A percentile compares a stretch with the other conserved stretches of the same genome.
Evolutionary conservation across 1,140 invertebrate species (phyloP).

Genomic region (Platyura marginata): DNA sequence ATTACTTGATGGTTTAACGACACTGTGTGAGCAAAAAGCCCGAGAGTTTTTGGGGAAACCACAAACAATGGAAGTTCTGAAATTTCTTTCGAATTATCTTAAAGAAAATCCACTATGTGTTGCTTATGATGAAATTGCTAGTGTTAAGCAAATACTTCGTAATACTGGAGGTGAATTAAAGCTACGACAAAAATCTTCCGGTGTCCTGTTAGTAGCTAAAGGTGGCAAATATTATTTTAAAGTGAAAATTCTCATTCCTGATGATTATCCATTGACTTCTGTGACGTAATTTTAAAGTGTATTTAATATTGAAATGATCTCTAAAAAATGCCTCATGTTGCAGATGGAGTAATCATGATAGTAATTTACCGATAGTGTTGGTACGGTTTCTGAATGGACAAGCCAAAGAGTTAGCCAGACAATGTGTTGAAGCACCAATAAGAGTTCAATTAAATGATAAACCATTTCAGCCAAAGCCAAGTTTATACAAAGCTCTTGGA

Average conservation of each 20-base stretch:
- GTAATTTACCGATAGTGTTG: conserved; percentile 46
- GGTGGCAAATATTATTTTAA: conserved; percentile 41
- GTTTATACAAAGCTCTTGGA: conserved; percentile 34
- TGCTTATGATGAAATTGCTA: conserved; percentile 51
- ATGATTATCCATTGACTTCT: conserved; percentile 59
- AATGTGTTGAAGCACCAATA: conserved; percentile 50
- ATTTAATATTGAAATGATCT: too few species aligned
- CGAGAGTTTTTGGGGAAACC: conserved; percentile 39
- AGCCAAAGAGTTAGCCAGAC: conserved; percentile 44
- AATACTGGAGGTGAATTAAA: conserved; percentile 29
- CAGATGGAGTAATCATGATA: conserved; percentile 36
- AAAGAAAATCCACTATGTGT: conserved; percentile 52
- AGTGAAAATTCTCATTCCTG: conserved; percentile 37
- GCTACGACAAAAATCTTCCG: conserved; percentile 46
- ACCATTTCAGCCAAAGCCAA: conserved; percentile 38
- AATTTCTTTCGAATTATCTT: conserved; percentile 46
- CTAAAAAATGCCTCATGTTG: too few species aligned
- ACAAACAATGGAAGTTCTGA: conserved; percentile 31
- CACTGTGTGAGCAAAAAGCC: conserved; percentile 43
- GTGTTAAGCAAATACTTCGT: conserved; percentile 32
- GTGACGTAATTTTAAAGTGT: too few species aligned
- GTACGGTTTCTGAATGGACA: conserved; percentile 41
- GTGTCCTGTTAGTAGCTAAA: conserved; percentile 35
- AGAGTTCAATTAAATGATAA: conserved; percentile 28
- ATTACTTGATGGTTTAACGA: conserved; percentile 38